Percentiles rank a stretch among this genome's conserved stretches.
phyloP scores from a whole-genome alignment of 2,888 invertebrate species.

The Phortica okadai region DNA sequence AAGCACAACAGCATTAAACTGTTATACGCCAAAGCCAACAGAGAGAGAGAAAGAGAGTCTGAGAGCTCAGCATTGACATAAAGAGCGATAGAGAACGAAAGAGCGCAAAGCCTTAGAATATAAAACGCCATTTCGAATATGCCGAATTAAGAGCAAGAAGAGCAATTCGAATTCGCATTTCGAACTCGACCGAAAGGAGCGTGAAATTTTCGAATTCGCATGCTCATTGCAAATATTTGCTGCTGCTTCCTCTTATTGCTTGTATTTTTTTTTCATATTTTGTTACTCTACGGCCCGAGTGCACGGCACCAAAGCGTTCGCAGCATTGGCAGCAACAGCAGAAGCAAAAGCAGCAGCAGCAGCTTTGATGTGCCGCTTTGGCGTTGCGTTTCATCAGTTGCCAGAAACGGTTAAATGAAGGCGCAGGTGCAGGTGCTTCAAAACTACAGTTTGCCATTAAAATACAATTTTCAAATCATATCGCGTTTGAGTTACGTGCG shows the following conservation, averaged over 20 bases:
- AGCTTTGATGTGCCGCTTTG: slow-evolving; percentile 13
- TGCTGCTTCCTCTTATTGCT: not conserved
- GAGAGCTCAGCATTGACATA: not conserved
- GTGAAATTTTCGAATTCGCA: not conserved
- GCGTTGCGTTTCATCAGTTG: slow-evolving; percentile 31
- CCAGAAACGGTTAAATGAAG: slow-evolving; percentile 49
- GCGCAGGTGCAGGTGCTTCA: slow-evolving; percentile 45
- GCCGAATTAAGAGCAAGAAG: not conserved
- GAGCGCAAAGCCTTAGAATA: too few relatives aligned
- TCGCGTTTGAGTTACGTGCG: too few relatives aligned
- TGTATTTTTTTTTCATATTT: not conserved
- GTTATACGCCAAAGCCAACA: slow-evolving; percentile 41
- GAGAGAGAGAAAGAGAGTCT: slow-evolving; percentile 37
- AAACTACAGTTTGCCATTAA: not conserved
- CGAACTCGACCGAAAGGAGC: slow-evolving; percentile 30
- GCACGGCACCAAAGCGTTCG: not conserved
- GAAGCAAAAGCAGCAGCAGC: not conserved
- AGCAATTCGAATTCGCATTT: slow-evolving; percentile 40
- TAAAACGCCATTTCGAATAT: too few relatives aligned
- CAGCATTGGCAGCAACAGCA: not conserved
- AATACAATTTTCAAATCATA: not conserved
- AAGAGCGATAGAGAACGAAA: too few relatives aligned
- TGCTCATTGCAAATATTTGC: not conserved
- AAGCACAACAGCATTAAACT: slow-evolving; percentile 34
- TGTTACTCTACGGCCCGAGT: not conserved